Evolutionary conservation across 2,888 invertebrate species (phyloP).

Genomic region (Euspilapteryx auroguttella): DNA sequence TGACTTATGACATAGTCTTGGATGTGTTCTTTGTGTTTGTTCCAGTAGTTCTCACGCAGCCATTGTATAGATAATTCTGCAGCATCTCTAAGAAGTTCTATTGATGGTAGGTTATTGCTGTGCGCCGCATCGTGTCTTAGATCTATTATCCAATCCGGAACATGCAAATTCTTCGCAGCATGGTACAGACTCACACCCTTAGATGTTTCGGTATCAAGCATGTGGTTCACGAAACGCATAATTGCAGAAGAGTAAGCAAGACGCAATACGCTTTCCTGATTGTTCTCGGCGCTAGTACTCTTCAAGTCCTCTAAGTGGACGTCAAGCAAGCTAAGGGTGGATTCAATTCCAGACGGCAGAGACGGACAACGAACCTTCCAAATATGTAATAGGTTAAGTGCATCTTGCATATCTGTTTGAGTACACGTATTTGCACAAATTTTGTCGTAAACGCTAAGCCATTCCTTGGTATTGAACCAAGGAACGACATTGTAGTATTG

Average conservation of each 20-base stretch:
- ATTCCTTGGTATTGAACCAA: constrained; percentile 51
- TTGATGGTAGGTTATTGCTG: constrained; percentile 66
- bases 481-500: constrained; percentile 35
- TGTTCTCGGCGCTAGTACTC: constrained; percentile 14
- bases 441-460: constrained; percentile 47
- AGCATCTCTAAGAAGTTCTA: constrained; percentile 65
- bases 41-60: constrained; percentile 71
- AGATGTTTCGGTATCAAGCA: constrained; percentile 55
- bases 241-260: constrained; percentile 65
- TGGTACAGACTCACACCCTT: constrained; percentile 55
- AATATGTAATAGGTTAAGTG: constrained; percentile 43
- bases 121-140: constrained; percentile 80
- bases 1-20: too few relatives aligned
- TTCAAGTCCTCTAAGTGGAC: constrained; percentile 37
- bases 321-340: constrained; percentile 59
- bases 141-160: constrained; percentile 81
- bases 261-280: constrained; percentile 43
- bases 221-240: constrained; percentile 68
- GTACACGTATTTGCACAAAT: constrained; percentile 30
- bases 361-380: constrained; percentile 63
- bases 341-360: constrained; percentile 63
- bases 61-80: constrained; percentile 66
- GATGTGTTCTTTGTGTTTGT: constrained; percentile 49
- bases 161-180: constrained; percentile 65
- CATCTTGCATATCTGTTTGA: constrained; percentile 24